These are phyloP conservation scores for Paralvinella palmiformis DNA, from an alignment of 1,140 invertebrate genomes.

Conservation along the genomic window DNA sequence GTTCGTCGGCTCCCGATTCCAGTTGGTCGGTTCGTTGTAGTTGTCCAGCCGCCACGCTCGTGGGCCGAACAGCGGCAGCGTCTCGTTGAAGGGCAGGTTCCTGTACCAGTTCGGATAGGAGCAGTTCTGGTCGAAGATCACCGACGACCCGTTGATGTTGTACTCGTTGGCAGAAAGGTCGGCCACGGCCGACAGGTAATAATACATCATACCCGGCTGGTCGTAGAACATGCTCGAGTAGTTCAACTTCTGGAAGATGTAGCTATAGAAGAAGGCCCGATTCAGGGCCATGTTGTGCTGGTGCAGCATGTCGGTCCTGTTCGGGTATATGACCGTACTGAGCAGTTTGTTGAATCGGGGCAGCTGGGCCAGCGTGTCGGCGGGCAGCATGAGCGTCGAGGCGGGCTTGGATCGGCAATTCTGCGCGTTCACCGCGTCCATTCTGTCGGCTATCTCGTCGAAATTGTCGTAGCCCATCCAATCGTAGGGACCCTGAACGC, in stretches of 20 bases:
- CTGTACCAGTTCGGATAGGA: conserved; percentile 91
- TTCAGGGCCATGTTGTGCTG: conserved; percentile 93
- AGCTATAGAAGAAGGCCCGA: conserved; percentile 83
- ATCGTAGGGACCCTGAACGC: conserved; percentile 23
- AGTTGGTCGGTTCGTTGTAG: conserved; percentile 50
- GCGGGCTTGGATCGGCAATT: conserved; percentile 84
- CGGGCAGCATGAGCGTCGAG: conserved; percentile 75
- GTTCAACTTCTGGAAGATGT: conserved; percentile 71
- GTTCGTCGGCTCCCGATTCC: conserved; percentile 49
- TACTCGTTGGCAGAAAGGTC: conserved; percentile 86
- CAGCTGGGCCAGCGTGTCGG: conserved; percentile 78
- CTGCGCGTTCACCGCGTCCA: conserved; percentile 69
- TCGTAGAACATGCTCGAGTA: conserved; percentile 58
- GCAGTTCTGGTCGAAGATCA: conserved; percentile 91
- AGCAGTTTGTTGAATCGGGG: conserved; percentile 93
- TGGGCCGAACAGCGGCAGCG: conserved; percentile 89
- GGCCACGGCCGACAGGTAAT: conserved; percentile 88
- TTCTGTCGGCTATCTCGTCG: conserved; percentile 74
- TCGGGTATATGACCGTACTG: conserved; percentile 90
- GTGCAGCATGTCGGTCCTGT: conserved; percentile 85
- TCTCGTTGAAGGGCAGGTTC: conserved; percentile 90
- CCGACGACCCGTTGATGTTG: conserved; percentile 82
- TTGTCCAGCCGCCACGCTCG: conserved; percentile 63
- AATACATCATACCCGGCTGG: conserved; percentile 97
- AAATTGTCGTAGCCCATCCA: conserved; percentile 67